Evolutionary conservation across 92 coral and sea anemone species (phyloP), one percentile per base, ranked within the genome.

Genomic region (Porites rus): DNA sequence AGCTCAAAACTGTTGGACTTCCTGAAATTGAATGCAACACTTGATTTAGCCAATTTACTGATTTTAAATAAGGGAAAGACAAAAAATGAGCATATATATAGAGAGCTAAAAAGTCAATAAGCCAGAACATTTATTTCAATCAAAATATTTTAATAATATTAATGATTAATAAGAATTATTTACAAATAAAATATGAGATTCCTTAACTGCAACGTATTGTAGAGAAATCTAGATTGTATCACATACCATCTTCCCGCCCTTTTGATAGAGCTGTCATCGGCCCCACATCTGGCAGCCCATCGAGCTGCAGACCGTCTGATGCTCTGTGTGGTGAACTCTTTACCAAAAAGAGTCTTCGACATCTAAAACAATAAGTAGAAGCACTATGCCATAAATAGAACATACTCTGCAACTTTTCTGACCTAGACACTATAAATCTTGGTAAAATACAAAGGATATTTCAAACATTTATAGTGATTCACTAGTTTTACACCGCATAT

Each of bases 261-360:
- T 91, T 91, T 91, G 43, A 88, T 91, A 43, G 92, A 88, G 85
- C 89, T 89, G 76, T 88, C 94, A 69, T 91, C 83, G 10, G 92
- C 94, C 54, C 92, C 94, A 91, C 92, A 91, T 24, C 92, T 83
- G 59, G 92, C 92, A 20, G 92, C 92, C 92, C 92, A 91, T 38
- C 77, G 86, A 24, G 94, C 94, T 46, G 94, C 94, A 54, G 92
- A 91, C 73, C 92, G 61, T 69, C 92, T 79, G 18, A 84, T 79
- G 60, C 90, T 88, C 87, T 88, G 94, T 1, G 94, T 87, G 14
- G 91, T 87, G 73, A 62, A 91, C 69, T 91, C 87, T 63, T 87
- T 91, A 10, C 74, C 87, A 88, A 91, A 91, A 58, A 91, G 84
- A 28, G 79, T 76, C 62, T 91, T 79, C 13, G 88, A 56, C 79